Base-by-base conservation (phyloP, 2,888 invertebrate species). In the Bembecia ichneumoniformis region DNA sequence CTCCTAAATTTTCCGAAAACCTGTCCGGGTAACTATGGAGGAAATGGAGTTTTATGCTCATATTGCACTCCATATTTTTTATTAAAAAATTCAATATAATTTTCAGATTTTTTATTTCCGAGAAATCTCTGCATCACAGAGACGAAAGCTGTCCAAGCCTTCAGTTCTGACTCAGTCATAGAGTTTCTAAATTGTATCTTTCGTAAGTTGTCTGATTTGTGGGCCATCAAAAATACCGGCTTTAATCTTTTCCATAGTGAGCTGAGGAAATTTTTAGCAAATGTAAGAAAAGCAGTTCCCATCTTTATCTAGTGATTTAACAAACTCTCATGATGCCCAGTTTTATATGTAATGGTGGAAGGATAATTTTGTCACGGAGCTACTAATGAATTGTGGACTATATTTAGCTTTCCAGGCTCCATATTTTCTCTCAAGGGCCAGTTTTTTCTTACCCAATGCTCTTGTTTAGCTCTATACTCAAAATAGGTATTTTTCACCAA, bases 11-110 rank as follows among this genome's bases (percentile, higher is more conserved):
- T n/a, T n/a, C n/a, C n/a, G n/a, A n/a, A n/a, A n/a, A n/a, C n/a
- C n/a, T n/a, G 35, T 47, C 49, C 20, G 50, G 35, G 35, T 52
- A 28, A 35, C 35, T 48, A 36, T 50, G 50, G 28, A 52, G 44
- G 36, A 52, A 52, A 35, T 52, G 47, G 43, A 52, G 35, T 44
- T 52, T 52, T 13, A 50, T 43, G 49, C 35, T 35, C 35, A 35
- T 35, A 11, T 35, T 7, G 35, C 35, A 35, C 11, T 1, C 35
- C 11, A 35, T 7, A 7, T 35, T 7, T 11, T 35, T 7, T 7
- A 35, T 35, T 34, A 35, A 15, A 13, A 35, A 13, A 11, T 16
- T 35, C 44, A 44, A 34, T 14, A 13, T 35, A 35, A 35, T 35
- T 35, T 7, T 35, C 35, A 35, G 35, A 7, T 11, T 35, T 35